Conservation (phyloP, 2,113 vertebrate genomes). For the Climacteris rufus region DNA sequence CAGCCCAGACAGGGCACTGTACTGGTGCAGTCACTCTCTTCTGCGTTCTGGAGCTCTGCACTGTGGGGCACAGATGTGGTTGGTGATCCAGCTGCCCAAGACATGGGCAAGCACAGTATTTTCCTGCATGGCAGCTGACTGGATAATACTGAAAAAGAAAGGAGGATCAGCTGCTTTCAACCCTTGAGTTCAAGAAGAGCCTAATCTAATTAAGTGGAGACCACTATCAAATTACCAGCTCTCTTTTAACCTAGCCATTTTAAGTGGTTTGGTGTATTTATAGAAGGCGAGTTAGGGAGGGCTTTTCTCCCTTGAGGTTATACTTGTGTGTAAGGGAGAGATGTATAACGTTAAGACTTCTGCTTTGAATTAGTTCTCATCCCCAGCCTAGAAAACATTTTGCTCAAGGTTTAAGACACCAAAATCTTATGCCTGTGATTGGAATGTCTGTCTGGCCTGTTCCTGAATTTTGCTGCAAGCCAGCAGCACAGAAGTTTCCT, state of each 20-base stretch:
- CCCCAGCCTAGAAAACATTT: not conserved
- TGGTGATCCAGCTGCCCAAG: not conserved
- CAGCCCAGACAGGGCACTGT: not conserved
- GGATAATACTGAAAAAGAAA: not conserved
- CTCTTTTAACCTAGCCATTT: constrained; percentile 34
- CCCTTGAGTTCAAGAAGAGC: constrained; percentile 14
- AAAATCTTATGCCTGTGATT: not conserved
- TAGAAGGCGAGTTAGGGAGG: not conserved
- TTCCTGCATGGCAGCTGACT: not conserved
- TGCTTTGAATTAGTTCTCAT: not conserved
- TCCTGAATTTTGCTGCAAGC: not conserved
- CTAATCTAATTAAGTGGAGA: constrained; percentile 59
- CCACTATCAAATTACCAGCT: constrained; percentile 51
- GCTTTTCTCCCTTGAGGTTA: not conserved
- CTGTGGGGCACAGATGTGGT: not conserved
- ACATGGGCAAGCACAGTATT: not conserved
- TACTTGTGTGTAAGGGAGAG: not conserved
- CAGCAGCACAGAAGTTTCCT: not conserved
- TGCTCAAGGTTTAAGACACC: not conserved
- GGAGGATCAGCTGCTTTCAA: constrained; percentile 2
- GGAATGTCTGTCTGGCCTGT: not conserved
- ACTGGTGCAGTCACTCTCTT: not conserved
- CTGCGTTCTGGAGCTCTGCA: not conserved
- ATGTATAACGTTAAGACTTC: not conserved
- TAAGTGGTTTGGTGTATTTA: constrained; percentile 51